Evolutionary conservation across 2,888 invertebrate genomes (phyloP), one percentile per base, ranked within the genome.

Genomic region (Erebia ligea): DNA sequence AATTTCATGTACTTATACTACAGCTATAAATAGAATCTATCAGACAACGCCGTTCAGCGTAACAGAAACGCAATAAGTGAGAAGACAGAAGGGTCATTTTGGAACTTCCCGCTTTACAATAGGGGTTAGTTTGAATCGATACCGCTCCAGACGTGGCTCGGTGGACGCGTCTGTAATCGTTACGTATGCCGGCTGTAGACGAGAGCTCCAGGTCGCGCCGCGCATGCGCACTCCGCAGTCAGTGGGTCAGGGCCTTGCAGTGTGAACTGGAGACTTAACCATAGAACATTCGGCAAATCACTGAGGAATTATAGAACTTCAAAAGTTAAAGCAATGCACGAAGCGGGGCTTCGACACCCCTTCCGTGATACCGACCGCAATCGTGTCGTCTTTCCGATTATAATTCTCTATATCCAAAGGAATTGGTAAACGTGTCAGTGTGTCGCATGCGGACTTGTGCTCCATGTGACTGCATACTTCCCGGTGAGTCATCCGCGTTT

Each of bases 171-270:
- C 79, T 80, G 78, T 57, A 89, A 91, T 91, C 91, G 91, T 91
- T 92, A 82, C 79, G 80, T 80, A 90, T 87, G 88, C 86, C 54
- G 87, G 86, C 86, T 84, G 87, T 52, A 34, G 84, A 84, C 84
- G 88, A 86, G 87, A 82, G 83, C 86, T 85, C 84, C 82, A 81
- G 84, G 84, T 83, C 83, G 82, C 76, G 81, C 75, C 80, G 89
- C 91, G 91, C 91, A 90, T 88, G 92, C 91, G 89, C 76, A 85
- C 79, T 84, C 78, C 84, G 82, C 83, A 82, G 85, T 87, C 86
- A 77, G 86, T 89, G 85, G 91, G 91, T 91, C 92, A 91, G 86
- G 92, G 92, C 86, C 83, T 86, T 84, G 79, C 89, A 87, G 89
- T 87, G 87, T 86, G 88, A 82, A 88, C 88, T 86, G 85, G 86